Base-by-base conservation (phyloP, 2,888 invertebrate genomes). In the Bellardia bayeri region DNA sequence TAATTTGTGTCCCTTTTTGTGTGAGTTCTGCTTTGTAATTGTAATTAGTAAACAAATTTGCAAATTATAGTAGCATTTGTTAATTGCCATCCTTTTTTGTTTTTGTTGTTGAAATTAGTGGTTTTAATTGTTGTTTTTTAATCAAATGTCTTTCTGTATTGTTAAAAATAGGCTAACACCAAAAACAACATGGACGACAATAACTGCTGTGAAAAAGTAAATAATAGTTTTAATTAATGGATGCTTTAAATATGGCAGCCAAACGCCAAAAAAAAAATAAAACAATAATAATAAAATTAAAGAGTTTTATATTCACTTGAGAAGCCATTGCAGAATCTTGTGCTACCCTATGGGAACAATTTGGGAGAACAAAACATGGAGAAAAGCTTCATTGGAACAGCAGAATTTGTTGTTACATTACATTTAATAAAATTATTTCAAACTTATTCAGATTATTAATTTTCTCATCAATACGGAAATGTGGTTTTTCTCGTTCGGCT, bases 1-100 rank as follows among this genome's bases (percentile, higher is more conserved):
- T 9, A 30, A 14, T 14, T 8, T n/a, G 37, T 37, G 37, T 2
- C n/a, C 51, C n/a, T 54, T 40, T 71, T 37, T 37, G 16, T 54
- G 16, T 75, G 33, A 16, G 7, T 13, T 64, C 13, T 45, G 23
- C 56, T 75, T 58, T 51, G 40, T 64, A 64, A 72, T 80, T 80
- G 72, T 66, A 72, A 82, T 82, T 74, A 63, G 54, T 33, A 51
- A 33, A 54, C 30, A 66, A 64, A 49, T 72, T 72, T 14, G 8
- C 66, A 74, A 82, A 82, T 66, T 82, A 58, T 74, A 64, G 64
- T 58, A 58, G 40, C 74, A 82, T 74, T 82, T 82, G 56, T 74
- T 82, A 82, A 82, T 74, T 82, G 64, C 5, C 66, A 51, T 66
- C 42, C n/a, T 14, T 74, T 45, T 30, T 56, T 74, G 1, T 5